Conservation (phyloP, 1,140 invertebrate species). For the Drosophila baimaii region DNA sequence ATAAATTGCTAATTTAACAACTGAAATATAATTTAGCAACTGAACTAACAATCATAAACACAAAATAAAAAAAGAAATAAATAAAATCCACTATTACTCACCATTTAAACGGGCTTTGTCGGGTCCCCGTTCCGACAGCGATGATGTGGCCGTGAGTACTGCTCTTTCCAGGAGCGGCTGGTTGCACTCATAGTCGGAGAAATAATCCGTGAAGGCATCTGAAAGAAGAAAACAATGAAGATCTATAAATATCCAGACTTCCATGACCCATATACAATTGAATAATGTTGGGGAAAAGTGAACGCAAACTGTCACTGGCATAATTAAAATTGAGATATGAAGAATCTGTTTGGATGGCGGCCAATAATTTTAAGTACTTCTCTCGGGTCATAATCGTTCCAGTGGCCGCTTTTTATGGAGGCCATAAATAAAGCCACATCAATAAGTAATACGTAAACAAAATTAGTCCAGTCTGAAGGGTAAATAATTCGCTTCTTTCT, state of each 20-base stretch:
- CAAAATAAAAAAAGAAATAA: not conserved
- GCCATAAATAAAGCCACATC: constrained; percentile 61
- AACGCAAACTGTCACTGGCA: constrained; percentile 60
- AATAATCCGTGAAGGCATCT: constrained; percentile 82
- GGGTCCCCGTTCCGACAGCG: constrained; percentile 90
- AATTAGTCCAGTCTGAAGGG: constrained; percentile 24
- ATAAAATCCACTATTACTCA: constrained; percentile 85
- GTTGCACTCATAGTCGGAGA: constrained; percentile 88
- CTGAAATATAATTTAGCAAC: constrained; percentile 31
- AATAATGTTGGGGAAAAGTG: constrained; percentile 29
- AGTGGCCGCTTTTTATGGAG: constrained; percentile 61
- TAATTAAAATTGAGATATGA: constrained; percentile 57
- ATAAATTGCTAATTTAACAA: constrained; percentile 25
- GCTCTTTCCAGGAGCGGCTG: constrained; percentile 90
- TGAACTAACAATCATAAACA: constrained; percentile 26
- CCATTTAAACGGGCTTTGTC: constrained; percentile 92
- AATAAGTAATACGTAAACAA: constrained; percentile 46
- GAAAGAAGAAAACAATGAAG: constrained; percentile 31
- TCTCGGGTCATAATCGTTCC: constrained; percentile 55
- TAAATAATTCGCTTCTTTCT: constrained; percentile 35
- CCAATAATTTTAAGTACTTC: constrained; percentile 56
- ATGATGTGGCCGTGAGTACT: constrained; percentile 91
- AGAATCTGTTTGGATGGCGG: constrained; percentile 59
- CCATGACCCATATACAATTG: constrained; percentile 50
- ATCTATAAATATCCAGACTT: constrained; percentile 17